Base-by-base conservation (phyloP, 2,888 invertebrate genomes). In the Caenorhabditis sp. region DNA sequence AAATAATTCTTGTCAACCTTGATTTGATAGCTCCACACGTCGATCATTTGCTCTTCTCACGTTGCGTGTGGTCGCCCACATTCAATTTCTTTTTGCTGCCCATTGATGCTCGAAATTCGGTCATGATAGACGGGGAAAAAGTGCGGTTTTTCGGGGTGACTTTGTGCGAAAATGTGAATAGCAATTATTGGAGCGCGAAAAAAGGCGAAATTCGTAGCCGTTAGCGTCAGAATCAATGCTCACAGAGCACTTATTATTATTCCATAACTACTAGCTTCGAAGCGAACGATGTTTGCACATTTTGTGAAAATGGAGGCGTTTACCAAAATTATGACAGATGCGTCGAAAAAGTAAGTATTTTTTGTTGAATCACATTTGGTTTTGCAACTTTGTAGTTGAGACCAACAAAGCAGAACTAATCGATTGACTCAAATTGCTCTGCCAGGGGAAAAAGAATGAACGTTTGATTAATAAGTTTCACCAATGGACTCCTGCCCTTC, bases 171-270 rank as follows among this genome's bases (percentile, higher is more conserved):
- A 68, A 61, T 62, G 71, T 62, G 71, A 71, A 71, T 62, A 62
- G 71, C 71, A 62, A 71, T 62, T 71, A 62, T 48, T 62, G 61
- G 59, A 62, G 71, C 71, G 71, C 61, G 71, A 24, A 48, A 30
- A 56, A 50, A 37, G 41, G 43, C 26, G 39, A 56, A 50, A 59
- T 61, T 53, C 52, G 30, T 52, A 68, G n/a, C n/a, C n/a, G n/a
- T n/a, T n/a, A 43, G 46, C 46, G 61, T 50, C 26, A 63, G 58
- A 72, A 63, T 63, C 62, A 50, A 48, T 27, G 30, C 45, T 48
- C 35, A 39, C 65, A 59, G 45, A 37, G 46, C 55, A 35, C 62
- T 41, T 46, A 26, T n/a, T 35, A 13, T 39, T 35, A 3, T n/a
- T n/a, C n/a, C n/a, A n/a, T n/a, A n/a, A n/a, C n/a, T n/a, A n/a